A percentile compares a stretch with the other conserved stretches of the same genome.
These are phyloP conservation scores for Baronia brevicornis DNA, from an alignment of 2,888 invertebrate genomes.

Conservation along the genomic window DNA sequence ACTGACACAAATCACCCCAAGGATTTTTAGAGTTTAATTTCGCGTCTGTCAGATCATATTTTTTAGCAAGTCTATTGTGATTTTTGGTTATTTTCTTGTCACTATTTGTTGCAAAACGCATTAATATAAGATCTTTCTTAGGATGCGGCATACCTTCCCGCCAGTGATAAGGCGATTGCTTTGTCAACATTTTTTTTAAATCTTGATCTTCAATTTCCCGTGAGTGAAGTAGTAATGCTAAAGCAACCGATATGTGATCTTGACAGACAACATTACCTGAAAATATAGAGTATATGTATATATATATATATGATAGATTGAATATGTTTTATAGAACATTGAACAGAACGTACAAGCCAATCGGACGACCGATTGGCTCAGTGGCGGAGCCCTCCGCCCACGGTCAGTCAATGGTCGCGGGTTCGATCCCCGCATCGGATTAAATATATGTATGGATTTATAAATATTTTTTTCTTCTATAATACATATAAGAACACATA, in stretches of 20 bases:
- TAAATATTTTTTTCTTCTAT: too few relatives aligned
- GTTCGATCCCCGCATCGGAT: too few relatives aligned
- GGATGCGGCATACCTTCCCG: slow-evolving; percentile 80
- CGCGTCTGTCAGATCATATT: slow-evolving; percentile 32
- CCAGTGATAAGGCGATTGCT: slow-evolving; percentile 83
- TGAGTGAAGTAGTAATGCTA: slow-evolving; percentile 76
- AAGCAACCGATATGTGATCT: slow-evolving; percentile 75
- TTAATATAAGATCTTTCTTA: slow-evolving; percentile 80
- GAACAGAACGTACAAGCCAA: too few relatives aligned
- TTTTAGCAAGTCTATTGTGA: slow-evolving; percentile 29
- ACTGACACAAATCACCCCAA: slow-evolving; percentile 82
- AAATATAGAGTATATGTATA: slow-evolving; percentile 21
- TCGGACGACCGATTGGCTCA: too few relatives aligned
- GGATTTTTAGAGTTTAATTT: slow-evolving; percentile 75
- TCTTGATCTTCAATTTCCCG: slow-evolving; percentile 58
- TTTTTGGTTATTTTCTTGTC: slow-evolving; percentile 81
- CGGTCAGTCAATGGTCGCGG: too few relatives aligned
- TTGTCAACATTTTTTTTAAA: slow-evolving; percentile 47
- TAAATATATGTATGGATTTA: too few relatives aligned
- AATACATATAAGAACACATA: too few relatives aligned
- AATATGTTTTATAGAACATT: too few relatives aligned
- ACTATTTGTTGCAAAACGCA: slow-evolving; percentile 84
- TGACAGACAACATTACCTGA: slow-evolving; percentile 80
- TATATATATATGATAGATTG: too few relatives aligned
- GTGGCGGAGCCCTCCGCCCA: too few relatives aligned